These are phyloP conservation scores for Balaeniceps rex DNA, from an alignment of 2,113 vertebrate species.

Conservation along the genomic window DNA sequence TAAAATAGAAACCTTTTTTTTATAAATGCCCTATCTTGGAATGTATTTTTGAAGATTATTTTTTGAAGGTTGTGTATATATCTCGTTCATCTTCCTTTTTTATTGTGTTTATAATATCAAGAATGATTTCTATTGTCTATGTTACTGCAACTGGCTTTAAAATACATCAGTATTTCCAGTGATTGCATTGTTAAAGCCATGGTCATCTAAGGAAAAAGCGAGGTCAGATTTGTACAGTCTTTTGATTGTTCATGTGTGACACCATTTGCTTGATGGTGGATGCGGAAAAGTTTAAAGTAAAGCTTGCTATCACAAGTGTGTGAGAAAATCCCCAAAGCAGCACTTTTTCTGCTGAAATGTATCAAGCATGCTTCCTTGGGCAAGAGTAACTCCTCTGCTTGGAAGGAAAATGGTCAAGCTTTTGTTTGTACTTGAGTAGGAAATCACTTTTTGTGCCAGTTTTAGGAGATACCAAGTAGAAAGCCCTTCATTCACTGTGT, in stretches of 20 bases:
- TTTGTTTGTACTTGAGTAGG: neutral
- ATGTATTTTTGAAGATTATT: neutral
- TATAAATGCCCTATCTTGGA: neutral
- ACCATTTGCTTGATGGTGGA: neutral
- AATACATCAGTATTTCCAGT: neutral
- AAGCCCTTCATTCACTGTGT: neutral
- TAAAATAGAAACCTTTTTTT: neutral
- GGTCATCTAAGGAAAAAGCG: neutral
- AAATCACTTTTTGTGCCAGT: neutral
- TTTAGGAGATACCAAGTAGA: neutral
- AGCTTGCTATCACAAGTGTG: neutral
- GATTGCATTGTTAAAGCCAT: neutral
- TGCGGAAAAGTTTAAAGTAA: neutral
- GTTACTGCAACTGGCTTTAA: neutral
- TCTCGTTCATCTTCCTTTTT: neutral
- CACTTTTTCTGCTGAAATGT: neutral
- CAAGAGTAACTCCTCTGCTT: neutral
- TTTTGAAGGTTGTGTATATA: neutral
- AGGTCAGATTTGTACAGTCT: neutral
- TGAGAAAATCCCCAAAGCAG: neutral
- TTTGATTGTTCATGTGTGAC: neutral
- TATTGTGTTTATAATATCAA: neutral
- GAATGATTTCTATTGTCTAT: neutral
- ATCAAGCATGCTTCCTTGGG: neutral
- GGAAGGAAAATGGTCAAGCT: neutral